A percentile compares a stretch with the other conserved stretches of the same genome.
Conservation (phyloP, 2,888 invertebrate genomes). For the Thera obeliscata region DNA sequence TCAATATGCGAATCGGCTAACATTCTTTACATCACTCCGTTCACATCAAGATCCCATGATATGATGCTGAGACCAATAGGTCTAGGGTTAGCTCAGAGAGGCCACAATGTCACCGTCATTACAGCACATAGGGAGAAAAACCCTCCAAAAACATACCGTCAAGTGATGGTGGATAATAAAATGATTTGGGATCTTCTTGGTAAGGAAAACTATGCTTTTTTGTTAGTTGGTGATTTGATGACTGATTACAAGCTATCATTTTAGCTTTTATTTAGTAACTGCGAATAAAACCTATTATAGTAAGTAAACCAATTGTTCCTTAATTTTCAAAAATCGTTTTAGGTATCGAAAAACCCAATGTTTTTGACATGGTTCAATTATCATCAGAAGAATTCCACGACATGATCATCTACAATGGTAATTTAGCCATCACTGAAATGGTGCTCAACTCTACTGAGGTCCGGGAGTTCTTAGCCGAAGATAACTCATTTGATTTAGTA, state of each 20-base stretch:
- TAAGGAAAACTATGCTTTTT: constrained; percentile 43
- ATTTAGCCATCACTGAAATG: constrained; percentile 65
- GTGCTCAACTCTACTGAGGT: constrained; percentile 65
- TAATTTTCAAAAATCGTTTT: constrained; percentile 39
- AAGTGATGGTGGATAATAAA: constrained; percentile 65
- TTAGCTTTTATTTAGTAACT: no score
- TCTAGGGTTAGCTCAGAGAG: constrained; percentile 75
- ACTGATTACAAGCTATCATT: no score
- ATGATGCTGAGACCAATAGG: constrained; percentile 75
- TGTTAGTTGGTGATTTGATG: neutral
- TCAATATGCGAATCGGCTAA: constrained; percentile 59
- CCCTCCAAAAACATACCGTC: constrained; percentile 67
- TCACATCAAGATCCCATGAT: constrained; percentile 78
- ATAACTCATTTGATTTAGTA: constrained; percentile 74
- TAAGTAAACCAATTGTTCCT: no score
- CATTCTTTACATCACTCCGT: constrained; percentile 76
- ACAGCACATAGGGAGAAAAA: constrained; percentile 64
- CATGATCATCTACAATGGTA: constrained; percentile 67
- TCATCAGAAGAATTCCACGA: constrained; percentile 68
- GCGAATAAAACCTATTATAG: no score
- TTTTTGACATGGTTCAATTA: constrained; percentile 67
- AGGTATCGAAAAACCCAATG: constrained; percentile 69
- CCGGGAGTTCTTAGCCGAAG: constrained; percentile 58
- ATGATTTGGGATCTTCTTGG: constrained; percentile 73
- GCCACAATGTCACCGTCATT: constrained; percentile 81